Evolutionary conservation across 2,888 invertebrate species (phyloP).

Genomic region (Lithophane ornitopus): DNA sequence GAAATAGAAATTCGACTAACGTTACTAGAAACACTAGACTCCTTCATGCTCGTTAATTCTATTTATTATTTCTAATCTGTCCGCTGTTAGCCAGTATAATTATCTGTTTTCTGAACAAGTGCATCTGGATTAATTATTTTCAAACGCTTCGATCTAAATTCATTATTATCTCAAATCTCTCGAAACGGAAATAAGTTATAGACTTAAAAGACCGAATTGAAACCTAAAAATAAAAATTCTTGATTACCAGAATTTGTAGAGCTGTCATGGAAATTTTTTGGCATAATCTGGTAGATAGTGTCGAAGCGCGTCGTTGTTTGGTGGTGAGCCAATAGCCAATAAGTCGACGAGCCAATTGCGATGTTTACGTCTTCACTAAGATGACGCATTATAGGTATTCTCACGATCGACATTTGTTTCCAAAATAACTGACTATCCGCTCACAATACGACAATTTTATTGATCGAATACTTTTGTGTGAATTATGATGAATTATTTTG

Average conservation of each 20-base stretch:
- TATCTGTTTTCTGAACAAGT: background rate
- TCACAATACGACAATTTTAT: background rate
- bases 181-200: background rate
- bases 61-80: background rate
- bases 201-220: background rate
- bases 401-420: slow-evolving; percentile 21
- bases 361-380: slow-evolving; percentile 2
- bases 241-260: background rate
- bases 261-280: slow-evolving; percentile 10
- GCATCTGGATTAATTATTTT: background rate
- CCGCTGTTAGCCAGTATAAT: too few relatives aligned
- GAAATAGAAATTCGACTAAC: slow-evolving; percentile 20
- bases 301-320: slow-evolving; percentile 5
- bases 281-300: background rate
- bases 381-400: slow-evolving; percentile 19
- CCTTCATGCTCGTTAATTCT: background rate
- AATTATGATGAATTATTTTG: background rate
- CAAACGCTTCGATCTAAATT: background rate
- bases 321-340: slow-evolving; percentile 40
- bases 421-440: slow-evolving; percentile 37
- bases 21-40: background rate
- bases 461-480: slow-evolving; percentile 4
- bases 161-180: background rate
- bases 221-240: background rate
- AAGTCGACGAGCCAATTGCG: background rate